Base-by-base conservation (phyloP, 2,888 invertebrate species). In the Tiliacea citrago region DNA sequence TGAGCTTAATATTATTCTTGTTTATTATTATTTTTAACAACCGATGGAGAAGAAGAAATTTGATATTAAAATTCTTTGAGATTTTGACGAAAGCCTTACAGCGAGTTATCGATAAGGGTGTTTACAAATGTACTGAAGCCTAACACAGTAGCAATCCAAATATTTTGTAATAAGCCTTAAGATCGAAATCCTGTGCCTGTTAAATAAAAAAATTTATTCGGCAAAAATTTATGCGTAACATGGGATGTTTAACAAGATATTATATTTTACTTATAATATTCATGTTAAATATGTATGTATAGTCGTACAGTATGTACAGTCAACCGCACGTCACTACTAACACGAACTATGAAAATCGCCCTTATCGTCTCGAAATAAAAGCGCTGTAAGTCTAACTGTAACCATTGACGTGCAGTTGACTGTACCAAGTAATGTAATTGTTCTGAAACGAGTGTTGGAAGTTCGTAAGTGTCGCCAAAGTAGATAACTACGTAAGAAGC, bases 161-260 rank as follows among this genome's bases (percentile, higher is more conserved):
- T 79, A 79, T 78, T 65, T 53, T 82, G 49, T 58, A 62, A 24
- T 75, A 75, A 72, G 73, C 39, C 47, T 72, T 72, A 79, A 47
- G 3, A 21, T 47, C 49, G 13, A 79, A 75, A 53, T 60, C 51
- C 1, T 68, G 79, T 79, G 75, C 49, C 81, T 57, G 62, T 24
- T n/a, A 45, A 21, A 62, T 35, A 55, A 5, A 29, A 53, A 65
- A 57, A 70, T 47, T 29, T 60, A 77, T 60, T 45, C 35, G 35
- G 68, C 24, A 35, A 9, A 16, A 77, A 49, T 39, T 57, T 18
- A 12, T 24, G 49, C 35, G 49, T 49, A 45, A 53, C 35, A 62
- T 62, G 51, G 12, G 55, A 63, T 47, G 57, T 66, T 18, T 42
- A 35, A 65, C 35, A 45, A 51, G 18, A n/a, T 76, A 60, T 47